Percentiles rank a stretch among this genome's conserved stretches.
These are phyloP conservation scores for Eriosoma lanigerum DNA, from an alignment of 1,140 invertebrate species.

Conservation along the genomic window DNA sequence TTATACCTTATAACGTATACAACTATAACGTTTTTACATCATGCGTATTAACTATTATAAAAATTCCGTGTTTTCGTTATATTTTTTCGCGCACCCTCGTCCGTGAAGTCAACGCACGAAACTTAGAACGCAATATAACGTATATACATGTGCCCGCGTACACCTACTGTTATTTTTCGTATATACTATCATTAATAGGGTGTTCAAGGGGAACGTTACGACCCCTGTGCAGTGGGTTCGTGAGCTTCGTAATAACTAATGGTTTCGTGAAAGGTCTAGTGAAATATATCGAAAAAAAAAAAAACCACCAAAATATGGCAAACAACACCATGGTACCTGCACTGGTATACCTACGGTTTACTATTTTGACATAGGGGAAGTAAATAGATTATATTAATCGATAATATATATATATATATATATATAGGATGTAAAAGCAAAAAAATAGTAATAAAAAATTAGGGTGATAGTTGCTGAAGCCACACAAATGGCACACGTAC, in stretches of 20 bases:
- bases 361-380: neutral
- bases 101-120: slow-evolving; percentile 20
- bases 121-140: neutral
- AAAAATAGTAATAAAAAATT: slow-evolving; percentile 43
- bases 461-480: slow-evolving; percentile 45
- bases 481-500: slow-evolving; percentile 47
- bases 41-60: no score
- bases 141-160: neutral
- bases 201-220: slow-evolving; percentile 32
- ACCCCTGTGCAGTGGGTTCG: slow-evolving; percentile 40
- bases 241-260: slow-evolving; percentile 51
- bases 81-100: slow-evolving; percentile 26
- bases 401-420: neutral
- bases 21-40: no score
- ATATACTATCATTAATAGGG: slow-evolving; percentile 42
- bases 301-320: slow-evolving; percentile 43
- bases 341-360: no score
- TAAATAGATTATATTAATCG: slow-evolving; percentile 11
- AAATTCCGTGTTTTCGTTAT: neutral
- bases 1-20: neutral
- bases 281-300: neutral
- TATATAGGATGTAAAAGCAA: neutral
- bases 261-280: slow-evolving; percentile 43
- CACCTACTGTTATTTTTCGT: neutral
- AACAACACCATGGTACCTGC: slow-evolving; percentile 18